phyloP scores from a whole-genome alignment of 1,140 invertebrate species.

The Bombus turneri region DNA sequence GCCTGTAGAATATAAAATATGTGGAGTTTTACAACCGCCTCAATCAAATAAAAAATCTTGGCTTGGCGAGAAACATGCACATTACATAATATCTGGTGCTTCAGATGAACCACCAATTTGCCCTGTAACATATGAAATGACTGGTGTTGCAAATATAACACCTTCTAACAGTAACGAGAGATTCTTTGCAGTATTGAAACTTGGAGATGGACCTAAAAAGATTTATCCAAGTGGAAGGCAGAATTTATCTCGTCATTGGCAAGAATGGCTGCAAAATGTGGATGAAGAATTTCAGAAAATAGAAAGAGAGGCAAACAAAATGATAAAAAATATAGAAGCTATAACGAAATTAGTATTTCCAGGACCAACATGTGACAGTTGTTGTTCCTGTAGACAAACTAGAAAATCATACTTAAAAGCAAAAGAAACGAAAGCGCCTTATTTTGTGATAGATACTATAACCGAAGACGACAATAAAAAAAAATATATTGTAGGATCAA shows the following conservation, averaged over 20 bases:
- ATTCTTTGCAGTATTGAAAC: conserved; percentile 66
- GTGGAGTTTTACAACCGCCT: conserved; percentile 42
- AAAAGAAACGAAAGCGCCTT: conserved; percentile 60
- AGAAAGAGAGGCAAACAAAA: conserved; percentile 63
- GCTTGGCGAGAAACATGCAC: conserved; percentile 60
- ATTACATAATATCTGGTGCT: conserved; percentile 57
- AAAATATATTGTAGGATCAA: conserved; percentile 63
- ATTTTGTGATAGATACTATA: conserved; percentile 60
- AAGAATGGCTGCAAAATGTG: conserved; percentile 67
- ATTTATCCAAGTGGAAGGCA: conserved; percentile 67
- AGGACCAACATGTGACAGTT: conserved; percentile 67
- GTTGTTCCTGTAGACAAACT: conserved; percentile 73
- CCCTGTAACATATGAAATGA: conserved; percentile 64
- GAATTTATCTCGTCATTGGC: conserved; percentile 74
- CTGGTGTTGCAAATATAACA: conserved; percentile 58
- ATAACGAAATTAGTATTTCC: conserved; percentile 60
- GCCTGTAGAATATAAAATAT: conserved; percentile 56
- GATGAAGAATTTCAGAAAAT: conserved; percentile 68
- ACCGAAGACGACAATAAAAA: conserved; percentile 57
- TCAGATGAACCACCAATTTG: conserved; percentile 46
- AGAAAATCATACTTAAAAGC: conserved; percentile 62
- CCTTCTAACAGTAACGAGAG: conserved; percentile 65
- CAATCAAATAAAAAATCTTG: conserved; percentile 51
- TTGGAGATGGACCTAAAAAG: conserved; percentile 50
- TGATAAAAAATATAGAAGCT: conserved; percentile 66